Percentiles rank a stretch among this genome's conserved stretches.
Evolutionary conservation across 2,888 invertebrate species (phyloP).

Genomic region (Hypena proboscidalis): DNA sequence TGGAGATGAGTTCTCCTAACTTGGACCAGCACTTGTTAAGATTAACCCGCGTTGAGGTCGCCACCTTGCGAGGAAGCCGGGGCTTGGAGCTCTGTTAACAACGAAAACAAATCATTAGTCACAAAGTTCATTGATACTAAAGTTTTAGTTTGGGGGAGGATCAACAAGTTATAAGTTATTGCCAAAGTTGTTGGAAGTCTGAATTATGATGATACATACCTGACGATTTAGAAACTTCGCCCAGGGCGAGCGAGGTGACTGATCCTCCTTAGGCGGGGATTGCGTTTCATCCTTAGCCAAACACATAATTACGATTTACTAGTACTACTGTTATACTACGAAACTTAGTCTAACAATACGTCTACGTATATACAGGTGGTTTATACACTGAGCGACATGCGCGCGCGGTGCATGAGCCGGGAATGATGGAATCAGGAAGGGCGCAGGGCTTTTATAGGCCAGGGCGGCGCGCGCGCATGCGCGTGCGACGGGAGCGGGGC

Average conservation of each 20-base stretch:
- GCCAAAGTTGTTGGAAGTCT: slow-evolving; percentile 5
- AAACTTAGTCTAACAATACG: slow-evolving; percentile 67
- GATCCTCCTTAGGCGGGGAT: slow-evolving; percentile 74
- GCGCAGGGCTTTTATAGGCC: slow-evolving; percentile 71
- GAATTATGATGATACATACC: slow-evolving; percentile 65
- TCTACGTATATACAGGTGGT: slow-evolving; percentile 78
- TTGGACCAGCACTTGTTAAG: slow-evolving; percentile 88
- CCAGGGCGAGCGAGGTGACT: slow-evolving; percentile 83
- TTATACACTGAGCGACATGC: slow-evolving; percentile 63
- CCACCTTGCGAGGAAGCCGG: slow-evolving; percentile 84
- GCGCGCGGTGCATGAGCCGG: slow-evolving; percentile 71
- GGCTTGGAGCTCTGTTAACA: slow-evolving; percentile 84
- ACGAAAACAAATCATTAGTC: slow-evolving; percentile 47
- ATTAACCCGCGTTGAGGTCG: slow-evolving; percentile 85
- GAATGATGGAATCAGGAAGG: slow-evolving; percentile 81
- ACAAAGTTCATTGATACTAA: slow-evolving; percentile 8
- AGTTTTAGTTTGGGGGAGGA: slow-evolving; percentile 10
- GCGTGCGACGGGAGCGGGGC: slow-evolving; percentile 60
- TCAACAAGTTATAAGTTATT: neutral
- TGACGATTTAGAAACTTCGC: slow-evolving; percentile 83
- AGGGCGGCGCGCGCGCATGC: slow-evolving; percentile 49
- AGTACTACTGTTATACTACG: slow-evolving; percentile 52
- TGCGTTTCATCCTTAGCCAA: slow-evolving; percentile 78
- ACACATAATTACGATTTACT: slow-evolving; percentile 77
- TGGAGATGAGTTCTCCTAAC: slow-evolving; percentile 85